Base-by-base conservation (phyloP, 2,888 invertebrate genomes). In the Cheilosia impressa region DNA sequence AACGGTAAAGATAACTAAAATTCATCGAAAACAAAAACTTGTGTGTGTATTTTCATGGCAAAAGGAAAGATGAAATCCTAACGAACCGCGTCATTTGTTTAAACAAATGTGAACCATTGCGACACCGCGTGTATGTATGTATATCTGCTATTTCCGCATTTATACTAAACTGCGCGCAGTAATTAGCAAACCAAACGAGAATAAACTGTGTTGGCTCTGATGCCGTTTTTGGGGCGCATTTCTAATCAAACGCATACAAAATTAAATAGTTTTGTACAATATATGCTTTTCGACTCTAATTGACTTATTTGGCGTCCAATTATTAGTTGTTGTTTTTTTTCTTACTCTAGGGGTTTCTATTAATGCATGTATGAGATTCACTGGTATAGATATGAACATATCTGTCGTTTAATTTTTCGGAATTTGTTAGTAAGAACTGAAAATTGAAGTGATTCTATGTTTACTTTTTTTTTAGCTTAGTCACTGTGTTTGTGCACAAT, bases 81-180 rank as follows among this genome's bases (percentile, higher is more conserved):
- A 62, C 38, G 47, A 66, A 77, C 19, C 50, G 50, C 83, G 78
- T 63, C 73, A 84, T 79, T 69, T 55, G 47, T 34, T 73, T 43
- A 60, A 66, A 79, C 43, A 83, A 68, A 72, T 66, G 62, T 27
- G 22, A 43, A 38, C 63, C 34, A 60, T 73, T 63, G 69, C 41
- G 69, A 72, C 72, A 79, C 58, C 79, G 75, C 75, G 69, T 79
- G 65, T 73, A 65, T 65, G 58, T 62, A 69, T 65, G 53, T 52
- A 73, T 38, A 38, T 13, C 0, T 75, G 47, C 47, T 47, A 84
- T 84, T 79, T 79, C 79, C 79, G 83, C 83, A 84, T 84, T 75
- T 53, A 66, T 52, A 34, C 62, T 73, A 68, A 66, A 31, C 63
- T 83, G 68, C 78, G 73, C 78, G 66, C 72, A 66, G 71, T 72